These are phyloP conservation scores for Parapsyche elsis DNA, from an alignment of 1,140 invertebrate species.

Conservation along the genomic window DNA sequence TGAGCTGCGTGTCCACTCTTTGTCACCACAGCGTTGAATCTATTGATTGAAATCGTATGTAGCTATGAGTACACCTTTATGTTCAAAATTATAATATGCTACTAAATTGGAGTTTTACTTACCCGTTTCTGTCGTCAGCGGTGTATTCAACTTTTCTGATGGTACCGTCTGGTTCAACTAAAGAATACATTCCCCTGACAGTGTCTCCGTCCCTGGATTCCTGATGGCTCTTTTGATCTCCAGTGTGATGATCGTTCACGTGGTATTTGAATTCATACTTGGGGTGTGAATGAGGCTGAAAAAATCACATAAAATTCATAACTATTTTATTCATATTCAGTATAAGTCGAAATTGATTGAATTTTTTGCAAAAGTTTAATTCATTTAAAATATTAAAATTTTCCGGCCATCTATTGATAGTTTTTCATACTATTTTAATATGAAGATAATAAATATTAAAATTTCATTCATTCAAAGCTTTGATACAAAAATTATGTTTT, in stretches of 20 bases:
- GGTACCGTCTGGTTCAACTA: slow-evolving; percentile 62
- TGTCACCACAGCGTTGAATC: slow-evolving; percentile 59
- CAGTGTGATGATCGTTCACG: slow-evolving; percentile 60
- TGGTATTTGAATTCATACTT: slow-evolving; percentile 59
- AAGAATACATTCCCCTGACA: slow-evolving; percentile 61
- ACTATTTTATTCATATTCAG: neutral
- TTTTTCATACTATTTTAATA: neutral
- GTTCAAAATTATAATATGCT: neutral
- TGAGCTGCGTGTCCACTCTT: slow-evolving; percentile 58
- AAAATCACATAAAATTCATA: neutral
- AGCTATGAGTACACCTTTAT: neutral
- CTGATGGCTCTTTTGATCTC: slow-evolving; percentile 60
- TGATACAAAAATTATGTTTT: too few relatives aligned
- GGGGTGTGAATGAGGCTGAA: slow-evolving; percentile 54
- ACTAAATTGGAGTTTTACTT: slow-evolving; percentile 16
- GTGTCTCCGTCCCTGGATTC: slow-evolving; percentile 60
- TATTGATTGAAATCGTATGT: slow-evolving; percentile 19
- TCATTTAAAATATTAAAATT: slow-evolving; percentile 7
- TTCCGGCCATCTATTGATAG: neutral
- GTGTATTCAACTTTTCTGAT: slow-evolving; percentile 61
- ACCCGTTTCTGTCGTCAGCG: slow-evolving; percentile 61
- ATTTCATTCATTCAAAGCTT: too few relatives aligned
- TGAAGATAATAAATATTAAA: too few relatives aligned
- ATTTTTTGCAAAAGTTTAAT: neutral
- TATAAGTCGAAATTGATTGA: too few relatives aligned